These are phyloP conservation scores for Lepeophtheirus salmonis DNA, from an alignment of 1,140 invertebrate species.

Conservation along the genomic window DNA sequence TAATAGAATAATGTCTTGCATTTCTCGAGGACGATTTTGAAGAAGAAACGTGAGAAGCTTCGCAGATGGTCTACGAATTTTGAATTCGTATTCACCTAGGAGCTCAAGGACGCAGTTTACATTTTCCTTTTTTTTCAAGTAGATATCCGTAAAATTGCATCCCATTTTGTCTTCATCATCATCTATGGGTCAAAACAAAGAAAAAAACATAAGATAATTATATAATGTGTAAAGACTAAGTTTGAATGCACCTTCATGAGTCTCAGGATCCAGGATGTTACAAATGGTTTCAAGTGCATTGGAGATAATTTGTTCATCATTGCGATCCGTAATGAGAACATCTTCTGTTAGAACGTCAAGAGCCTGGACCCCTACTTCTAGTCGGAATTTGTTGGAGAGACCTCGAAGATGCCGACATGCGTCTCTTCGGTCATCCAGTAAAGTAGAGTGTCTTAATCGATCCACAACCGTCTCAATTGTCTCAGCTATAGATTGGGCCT, in stretches of 20 bases:
- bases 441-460: constrained; percentile 68
- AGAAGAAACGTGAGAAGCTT: constrained; percentile 63
- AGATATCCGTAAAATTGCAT: constrained; percentile 95
- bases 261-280: constrained; percentile 66
- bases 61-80: constrained; percentile 65
- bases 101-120: constrained; percentile 62
- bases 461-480: constrained; percentile 68
- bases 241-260: constrained; percentile 30
- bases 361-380: constrained; percentile 86
- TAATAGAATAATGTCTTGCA: constrained; percentile 83
- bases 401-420: constrained; percentile 85
- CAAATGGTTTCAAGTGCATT: constrained; percentile 77
- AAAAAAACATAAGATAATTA: too few species aligned
- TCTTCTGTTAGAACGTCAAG: constrained; percentile 57
- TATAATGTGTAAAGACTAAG: too few species aligned
- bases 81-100: constrained; percentile 88
- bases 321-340: constrained; percentile 56
- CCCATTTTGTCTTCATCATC: constrained; percentile 31
- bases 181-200: constrained; percentile 2
- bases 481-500: neutral
- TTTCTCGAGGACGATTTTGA: constrained; percentile 59
- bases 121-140: constrained; percentile 76
- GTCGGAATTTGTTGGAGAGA: constrained; percentile 70
- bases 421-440: constrained; percentile 84
- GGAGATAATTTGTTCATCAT: constrained; percentile 74